Evolutionary conservation across 2,888 invertebrate species (phyloP).

Genomic region (Carpatolechia fugitivella): DNA sequence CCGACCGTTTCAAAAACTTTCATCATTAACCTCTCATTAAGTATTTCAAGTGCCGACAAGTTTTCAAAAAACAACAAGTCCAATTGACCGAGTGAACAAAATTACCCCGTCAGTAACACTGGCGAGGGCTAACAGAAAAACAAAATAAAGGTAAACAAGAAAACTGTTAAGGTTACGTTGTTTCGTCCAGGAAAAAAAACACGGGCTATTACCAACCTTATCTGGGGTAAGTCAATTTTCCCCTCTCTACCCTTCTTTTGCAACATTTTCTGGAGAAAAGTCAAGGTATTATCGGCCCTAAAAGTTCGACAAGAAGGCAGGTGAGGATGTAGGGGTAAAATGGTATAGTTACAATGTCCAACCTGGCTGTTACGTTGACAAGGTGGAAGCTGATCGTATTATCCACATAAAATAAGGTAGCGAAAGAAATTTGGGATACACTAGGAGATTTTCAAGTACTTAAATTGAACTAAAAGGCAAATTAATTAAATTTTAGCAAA

Average conservation of each 20-base stretch:
- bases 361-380: constrained; percentile 75
- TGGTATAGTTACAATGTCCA: constrained; percentile 55
- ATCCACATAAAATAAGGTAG: constrained; percentile 77
- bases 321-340: constrained; percentile 18
- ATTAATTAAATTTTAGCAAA: no score
- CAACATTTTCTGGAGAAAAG: constrained; percentile 20
- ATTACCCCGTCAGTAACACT: constrained; percentile 1
- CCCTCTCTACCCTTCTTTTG: constrained; percentile 47
- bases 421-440: constrained; percentile 47
- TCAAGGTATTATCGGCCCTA: constrained; percentile 32
- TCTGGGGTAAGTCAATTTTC: constrained; percentile 77
- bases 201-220: constrained; percentile 70
- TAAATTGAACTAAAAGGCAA: no score
- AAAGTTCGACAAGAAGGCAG: constrained; percentile 18
- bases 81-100: constrained; percentile 6
- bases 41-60: not conserved
- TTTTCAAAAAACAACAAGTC: constrained; percentile 1
- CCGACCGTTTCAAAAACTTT: not conserved
- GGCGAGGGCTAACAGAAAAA: constrained; percentile 27
- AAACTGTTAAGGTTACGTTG: constrained; percentile 63
- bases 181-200: constrained; percentile 62
- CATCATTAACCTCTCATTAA: not conserved
- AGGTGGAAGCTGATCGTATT: constrained; percentile 76
- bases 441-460: constrained; percentile 32
- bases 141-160: constrained; percentile 72